Conservation (phyloP, 2,888 invertebrate species). For the Melinopterus prodromus region DNA sequence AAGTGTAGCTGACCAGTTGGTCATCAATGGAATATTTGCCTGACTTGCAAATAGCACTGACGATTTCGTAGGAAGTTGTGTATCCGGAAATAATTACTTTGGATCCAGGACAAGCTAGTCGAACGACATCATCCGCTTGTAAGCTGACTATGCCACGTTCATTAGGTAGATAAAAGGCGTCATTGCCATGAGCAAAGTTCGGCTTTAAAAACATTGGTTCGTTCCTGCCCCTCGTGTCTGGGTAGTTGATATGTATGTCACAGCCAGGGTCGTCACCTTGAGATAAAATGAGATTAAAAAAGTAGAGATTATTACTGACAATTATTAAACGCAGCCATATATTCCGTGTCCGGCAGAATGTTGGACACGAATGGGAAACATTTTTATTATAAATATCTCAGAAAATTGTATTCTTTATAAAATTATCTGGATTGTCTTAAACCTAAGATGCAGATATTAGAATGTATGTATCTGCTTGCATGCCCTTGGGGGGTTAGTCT, state of each 20-base stretch:
- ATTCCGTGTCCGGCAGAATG: too few relatives aligned
- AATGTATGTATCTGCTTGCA: too few relatives aligned
- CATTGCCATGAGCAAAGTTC: constrained; percentile 41
- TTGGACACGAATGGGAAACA: too few relatives aligned
- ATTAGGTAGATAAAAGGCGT: constrained; percentile 44
- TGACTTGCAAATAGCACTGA: constrained; percentile 40
- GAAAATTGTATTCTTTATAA: too few relatives aligned
- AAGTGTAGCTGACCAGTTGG: constrained; percentile 54
- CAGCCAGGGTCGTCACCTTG: constrained; percentile 51
- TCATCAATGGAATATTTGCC: constrained; percentile 44
- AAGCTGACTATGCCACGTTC: constrained; percentile 39
- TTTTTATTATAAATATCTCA: too few relatives aligned
- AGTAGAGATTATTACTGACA: too few relatives aligned
- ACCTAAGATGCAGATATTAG: too few relatives aligned
- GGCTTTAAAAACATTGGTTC: constrained; percentile 68
- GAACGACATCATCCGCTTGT: constrained; percentile 38
- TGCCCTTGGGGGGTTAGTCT: too few relatives aligned
- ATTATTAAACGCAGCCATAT: too few relatives aligned
- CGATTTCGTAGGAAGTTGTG: constrained; percentile 28
- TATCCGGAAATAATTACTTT: constrained; percentile 37
- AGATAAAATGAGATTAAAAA: too few relatives aligned
- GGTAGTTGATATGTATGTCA: constrained; percentile 58
- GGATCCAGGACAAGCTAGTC: constrained; percentile 46
- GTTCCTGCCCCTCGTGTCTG: constrained; percentile 63
- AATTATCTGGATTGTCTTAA: too few relatives aligned